phyloP scores from a whole-genome alignment of 2,797 vertebrate genomes.

The Jordanella pulchra region DNA sequence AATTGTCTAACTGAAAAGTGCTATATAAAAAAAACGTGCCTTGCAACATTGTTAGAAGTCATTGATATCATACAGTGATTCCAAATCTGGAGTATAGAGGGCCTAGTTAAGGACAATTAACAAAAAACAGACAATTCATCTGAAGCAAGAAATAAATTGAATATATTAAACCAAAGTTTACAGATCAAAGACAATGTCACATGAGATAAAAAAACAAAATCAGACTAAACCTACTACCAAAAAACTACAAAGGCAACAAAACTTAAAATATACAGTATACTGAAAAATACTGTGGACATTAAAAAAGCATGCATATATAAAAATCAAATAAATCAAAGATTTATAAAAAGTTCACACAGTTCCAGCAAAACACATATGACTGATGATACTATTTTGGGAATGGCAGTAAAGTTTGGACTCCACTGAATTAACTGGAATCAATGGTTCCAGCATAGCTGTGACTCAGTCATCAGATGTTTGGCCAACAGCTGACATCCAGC shows the following conservation, averaged over 20 bases:
- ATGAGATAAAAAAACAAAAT: not conserved
- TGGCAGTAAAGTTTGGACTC: not conserved
- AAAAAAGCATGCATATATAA: not conserved
- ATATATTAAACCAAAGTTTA: not conserved
- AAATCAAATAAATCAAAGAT: not conserved
- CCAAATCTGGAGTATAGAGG: not conserved
- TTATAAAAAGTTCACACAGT: not conserved
- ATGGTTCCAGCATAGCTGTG: constrained; percentile 1
- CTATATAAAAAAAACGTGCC: no score
- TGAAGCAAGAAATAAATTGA: not conserved
- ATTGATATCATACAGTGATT: no score
- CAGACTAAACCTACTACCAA: not conserved
- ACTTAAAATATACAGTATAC: not conserved
- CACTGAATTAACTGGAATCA: not conserved
- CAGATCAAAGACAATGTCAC: not conserved
- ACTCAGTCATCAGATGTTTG: constrained; percentile 6
- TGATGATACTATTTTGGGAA: not conserved
- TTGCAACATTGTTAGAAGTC: not conserved
- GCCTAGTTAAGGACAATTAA: not conserved
- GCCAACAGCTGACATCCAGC: constrained; percentile 3
- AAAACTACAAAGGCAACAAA: not conserved
- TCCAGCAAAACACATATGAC: not conserved
- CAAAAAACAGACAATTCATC: not conserved
- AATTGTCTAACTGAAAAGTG: no score
- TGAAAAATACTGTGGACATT: not conserved